These are phyloP conservation scores for Hypsibius dujardini DNA, from an alignment of 1,140 invertebrate species.

Conservation along the genomic window DNA sequence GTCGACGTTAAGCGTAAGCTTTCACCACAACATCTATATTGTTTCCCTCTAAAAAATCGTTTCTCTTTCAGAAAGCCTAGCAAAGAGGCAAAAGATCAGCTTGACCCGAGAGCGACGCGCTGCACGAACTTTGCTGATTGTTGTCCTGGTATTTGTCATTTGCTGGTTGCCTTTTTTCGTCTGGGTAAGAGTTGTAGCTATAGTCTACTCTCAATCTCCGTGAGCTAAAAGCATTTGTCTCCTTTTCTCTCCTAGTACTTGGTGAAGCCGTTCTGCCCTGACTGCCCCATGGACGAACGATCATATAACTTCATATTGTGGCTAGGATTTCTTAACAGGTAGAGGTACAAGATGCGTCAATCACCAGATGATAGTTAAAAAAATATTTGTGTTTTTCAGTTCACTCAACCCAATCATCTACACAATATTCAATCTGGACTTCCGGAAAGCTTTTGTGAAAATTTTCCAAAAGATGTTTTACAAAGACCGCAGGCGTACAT, in stretches of 20 bases:
- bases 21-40: neutral
- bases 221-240: neutral
- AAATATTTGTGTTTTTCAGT: neutral
- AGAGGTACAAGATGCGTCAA: neutral
- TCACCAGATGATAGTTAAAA: neutral
- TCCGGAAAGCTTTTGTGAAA: slow-evolving; percentile 92
- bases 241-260: neutral
- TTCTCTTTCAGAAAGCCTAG: slow-evolving; percentile 42
- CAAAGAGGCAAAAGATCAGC: slow-evolving; percentile 79
- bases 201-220: neutral
- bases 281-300: slow-evolving; percentile 4
- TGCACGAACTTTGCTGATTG: slow-evolving; percentile 73
- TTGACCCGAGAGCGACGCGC: slow-evolving; percentile 74
- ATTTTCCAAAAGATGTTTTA: slow-evolving; percentile 36
- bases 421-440: slow-evolving; percentile 98
- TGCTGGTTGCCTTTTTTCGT: slow-evolving; percentile 94
- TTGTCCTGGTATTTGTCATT: slow-evolving; percentile 75
- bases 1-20: neutral
- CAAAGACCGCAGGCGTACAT: too few relatives aligned
- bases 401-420: slow-evolving; percentile 79
- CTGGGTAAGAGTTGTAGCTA: neutral
- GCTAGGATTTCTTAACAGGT: slow-evolving; percentile 1
- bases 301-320: slow-evolving; percentile 7
- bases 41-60: neutral
- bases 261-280: neutral